Percentiles rank a stretch among this genome's conserved stretches.
Conservation (phyloP, 2,797 vertebrate genomes). For the Euphonia xanthogaster region DNA sequence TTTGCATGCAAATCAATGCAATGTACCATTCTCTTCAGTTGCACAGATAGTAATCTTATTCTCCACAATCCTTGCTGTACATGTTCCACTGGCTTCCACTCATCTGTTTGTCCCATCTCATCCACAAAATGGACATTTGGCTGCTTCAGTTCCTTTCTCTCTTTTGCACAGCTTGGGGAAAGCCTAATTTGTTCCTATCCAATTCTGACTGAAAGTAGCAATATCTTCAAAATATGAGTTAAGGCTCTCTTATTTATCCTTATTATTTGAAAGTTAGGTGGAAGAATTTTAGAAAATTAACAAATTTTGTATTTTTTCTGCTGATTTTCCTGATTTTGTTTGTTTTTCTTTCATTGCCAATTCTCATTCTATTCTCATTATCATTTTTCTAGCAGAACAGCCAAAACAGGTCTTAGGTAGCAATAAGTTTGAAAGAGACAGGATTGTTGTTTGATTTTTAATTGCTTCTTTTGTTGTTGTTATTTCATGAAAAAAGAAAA, state of each 20-base stretch:
- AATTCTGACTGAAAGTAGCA: neutral
- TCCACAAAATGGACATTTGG: neutral
- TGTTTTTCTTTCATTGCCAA: neutral
- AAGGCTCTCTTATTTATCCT: neutral
- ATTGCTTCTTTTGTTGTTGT: neutral
- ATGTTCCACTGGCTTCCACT: neutral
- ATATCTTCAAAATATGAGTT: neutral
- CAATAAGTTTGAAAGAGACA: neutral
- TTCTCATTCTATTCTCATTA: neutral
- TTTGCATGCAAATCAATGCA: neutral
- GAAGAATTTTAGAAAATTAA: neutral
- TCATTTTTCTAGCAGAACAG: neutral
- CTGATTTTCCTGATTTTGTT: neutral
- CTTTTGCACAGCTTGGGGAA: neutral
- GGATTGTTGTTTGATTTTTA: neutral
- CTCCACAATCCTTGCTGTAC: neutral
- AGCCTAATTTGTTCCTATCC: neutral
- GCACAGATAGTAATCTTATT: neutral
- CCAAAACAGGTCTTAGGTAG: neutral
- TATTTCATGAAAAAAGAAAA: neutral
- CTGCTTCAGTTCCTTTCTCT: neutral
- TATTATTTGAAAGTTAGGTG: neutral
- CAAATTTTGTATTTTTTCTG: neutral
- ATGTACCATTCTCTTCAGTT: neutral
- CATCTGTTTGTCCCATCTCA: neutral